These are phyloP conservation scores for Cyanistes caeruleus DNA, from an alignment of 2,113 vertebrate genomes.

Conservation along the genomic window DNA sequence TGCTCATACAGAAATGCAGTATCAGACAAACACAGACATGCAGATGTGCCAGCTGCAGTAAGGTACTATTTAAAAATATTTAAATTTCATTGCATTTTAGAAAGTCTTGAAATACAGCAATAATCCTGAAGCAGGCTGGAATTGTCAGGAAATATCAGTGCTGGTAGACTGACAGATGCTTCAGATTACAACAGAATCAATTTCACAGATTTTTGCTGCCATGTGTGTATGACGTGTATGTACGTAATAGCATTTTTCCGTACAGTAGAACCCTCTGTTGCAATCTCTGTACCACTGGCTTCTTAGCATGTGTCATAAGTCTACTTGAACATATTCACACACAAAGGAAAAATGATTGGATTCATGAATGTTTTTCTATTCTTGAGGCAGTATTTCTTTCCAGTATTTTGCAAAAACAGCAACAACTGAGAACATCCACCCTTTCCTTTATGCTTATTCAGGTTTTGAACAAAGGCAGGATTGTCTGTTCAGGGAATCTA, in stretches of 20 bases:
- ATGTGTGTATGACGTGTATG: background rate
- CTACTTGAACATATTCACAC: background rate
- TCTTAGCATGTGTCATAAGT: background rate
- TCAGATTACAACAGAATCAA: background rate
- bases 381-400: background rate
- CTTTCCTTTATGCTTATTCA: background rate
- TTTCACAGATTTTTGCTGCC: background rate
- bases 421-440: background rate
- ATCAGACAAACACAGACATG: background rate
- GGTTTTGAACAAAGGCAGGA: background rate
- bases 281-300: background rate
- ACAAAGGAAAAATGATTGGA: background rate
- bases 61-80: background rate
- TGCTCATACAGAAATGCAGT: background rate
- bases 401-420: background rate
- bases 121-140: background rate
- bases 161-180: background rate
- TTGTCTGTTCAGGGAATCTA: background rate
- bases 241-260: background rate
- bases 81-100: background rate
- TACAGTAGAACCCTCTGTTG: background rate
- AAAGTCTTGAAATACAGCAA: background rate
- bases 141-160: background rate
- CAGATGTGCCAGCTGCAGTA: background rate
- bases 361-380: background rate